Conservation (phyloP, 2,888 invertebrate species). For the Melinaea menophilus region DNA sequence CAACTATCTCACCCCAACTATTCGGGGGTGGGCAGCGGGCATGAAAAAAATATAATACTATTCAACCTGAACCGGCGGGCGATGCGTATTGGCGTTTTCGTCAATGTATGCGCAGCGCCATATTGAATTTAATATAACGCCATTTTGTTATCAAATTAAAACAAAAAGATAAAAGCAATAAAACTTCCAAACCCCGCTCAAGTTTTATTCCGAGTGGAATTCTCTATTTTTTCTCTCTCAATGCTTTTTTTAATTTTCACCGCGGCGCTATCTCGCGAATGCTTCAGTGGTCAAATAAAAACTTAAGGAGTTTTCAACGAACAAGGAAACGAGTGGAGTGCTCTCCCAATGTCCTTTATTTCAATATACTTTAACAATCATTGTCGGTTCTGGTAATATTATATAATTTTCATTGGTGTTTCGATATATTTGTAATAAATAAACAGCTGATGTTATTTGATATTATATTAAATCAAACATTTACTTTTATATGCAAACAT, state of each 20-base stretch:
- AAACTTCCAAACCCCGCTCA: conserved; percentile 36
- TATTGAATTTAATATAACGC: conserved; percentile 54
- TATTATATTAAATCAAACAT: background rate
- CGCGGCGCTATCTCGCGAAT: conserved; percentile 75
- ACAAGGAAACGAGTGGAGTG: conserved; percentile 39
- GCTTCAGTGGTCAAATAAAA: conserved; percentile 79
- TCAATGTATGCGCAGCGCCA: conserved; percentile 64
- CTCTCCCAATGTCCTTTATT: conserved; percentile 20
- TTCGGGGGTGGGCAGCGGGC: conserved; percentile 69
- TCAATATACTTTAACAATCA: conserved; percentile 4
- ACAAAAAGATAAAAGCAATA: conserved; percentile 31
- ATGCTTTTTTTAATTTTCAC: conserved; percentile 72
- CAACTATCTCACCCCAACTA: conserved; percentile 65
- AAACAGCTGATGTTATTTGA: too few species aligned
- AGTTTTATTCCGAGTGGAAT: conserved; percentile 45
- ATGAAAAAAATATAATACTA: conserved; percentile 70
- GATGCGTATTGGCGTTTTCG: conserved; percentile 64
- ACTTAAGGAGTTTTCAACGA: conserved; percentile 72
- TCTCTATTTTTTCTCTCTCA: conserved; percentile 50
- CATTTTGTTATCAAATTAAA: conserved; percentile 21
- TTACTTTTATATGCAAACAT: background rate
- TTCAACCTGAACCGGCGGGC: conserved; percentile 69
- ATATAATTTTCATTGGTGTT: too few species aligned
- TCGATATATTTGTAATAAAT: too few species aligned
- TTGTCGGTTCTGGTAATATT: too few species aligned